Evolutionary conservation across 1,140 invertebrate genomes (phyloP).

Genomic region (Sycobia sp.): DNA sequence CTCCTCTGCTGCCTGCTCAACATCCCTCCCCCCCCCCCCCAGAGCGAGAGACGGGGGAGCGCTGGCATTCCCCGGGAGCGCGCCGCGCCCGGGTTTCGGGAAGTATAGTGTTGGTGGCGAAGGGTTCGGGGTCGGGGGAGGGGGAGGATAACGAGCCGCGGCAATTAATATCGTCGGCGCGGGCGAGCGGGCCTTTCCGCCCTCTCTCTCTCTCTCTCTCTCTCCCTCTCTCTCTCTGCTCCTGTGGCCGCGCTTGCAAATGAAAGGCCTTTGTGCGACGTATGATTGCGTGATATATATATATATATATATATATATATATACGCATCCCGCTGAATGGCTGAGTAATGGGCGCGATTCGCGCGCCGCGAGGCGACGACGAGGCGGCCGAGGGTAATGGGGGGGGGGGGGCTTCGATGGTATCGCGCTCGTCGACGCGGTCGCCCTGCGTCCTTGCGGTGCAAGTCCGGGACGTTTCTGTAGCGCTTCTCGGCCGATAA

Average conservation of each 20-base stretch:
- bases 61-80: too few relatives aligned
- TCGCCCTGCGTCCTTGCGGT: too few relatives aligned
- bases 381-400: not conserved
- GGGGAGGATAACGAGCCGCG: slow-evolving; percentile 59
- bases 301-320: too few relatives aligned
- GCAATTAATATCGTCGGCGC: slow-evolving; percentile 62
- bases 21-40: not conserved
- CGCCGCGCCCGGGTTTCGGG: slow-evolving; percentile 1
- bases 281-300: slow-evolving; percentile 64
- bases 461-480: too few relatives aligned
- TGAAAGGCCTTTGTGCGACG: slow-evolving; percentile 65
- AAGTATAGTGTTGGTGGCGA: slow-evolving; percentile 40
- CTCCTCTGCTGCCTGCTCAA: too few relatives aligned
- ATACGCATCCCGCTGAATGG: slow-evolving; percentile 63
- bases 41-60: not conserved
- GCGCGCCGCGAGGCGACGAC: slow-evolving; percentile 36
- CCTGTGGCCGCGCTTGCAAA: slow-evolving; percentile 64
- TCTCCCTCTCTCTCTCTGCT: slow-evolving; percentile 27
- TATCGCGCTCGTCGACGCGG: too few relatives aligned
- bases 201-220: slow-evolving; percentile 39
- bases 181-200: too few relatives aligned
- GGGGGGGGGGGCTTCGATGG: not conserved
- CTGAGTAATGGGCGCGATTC: slow-evolving; percentile 60
- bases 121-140: slow-evolving; percentile 34
- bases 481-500: too few relatives aligned